Conservation (phyloP, 2,888 invertebrate genomes). For the Lordiphosa fenestrarum region DNA sequence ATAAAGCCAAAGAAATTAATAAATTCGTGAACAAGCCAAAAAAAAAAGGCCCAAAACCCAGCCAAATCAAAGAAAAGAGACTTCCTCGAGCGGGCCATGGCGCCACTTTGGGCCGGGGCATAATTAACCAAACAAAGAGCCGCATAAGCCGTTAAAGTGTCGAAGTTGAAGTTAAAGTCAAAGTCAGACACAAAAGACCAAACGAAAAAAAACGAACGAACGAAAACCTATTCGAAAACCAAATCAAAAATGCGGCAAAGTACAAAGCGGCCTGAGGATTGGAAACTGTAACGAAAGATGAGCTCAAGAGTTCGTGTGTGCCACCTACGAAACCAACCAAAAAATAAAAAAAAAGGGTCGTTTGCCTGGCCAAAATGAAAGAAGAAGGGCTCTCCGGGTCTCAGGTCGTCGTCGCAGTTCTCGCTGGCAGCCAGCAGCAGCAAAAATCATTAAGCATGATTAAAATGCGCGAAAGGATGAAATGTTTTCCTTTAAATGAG, state of each 20-base stretch:
- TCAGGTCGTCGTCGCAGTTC: neutral
- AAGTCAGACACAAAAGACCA: constrained; percentile 27
- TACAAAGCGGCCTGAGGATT: constrained; percentile 58
- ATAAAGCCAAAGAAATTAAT: constrained; percentile 60
- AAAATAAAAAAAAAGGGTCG: constrained; percentile 23
- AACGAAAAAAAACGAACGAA: constrained; percentile 7
- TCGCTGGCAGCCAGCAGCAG: constrained; percentile 11
- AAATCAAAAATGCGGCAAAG: constrained; percentile 69
- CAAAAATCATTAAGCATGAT: constrained; percentile 61
- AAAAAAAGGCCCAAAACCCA: neutral
- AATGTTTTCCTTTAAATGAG: constrained; percentile 45
- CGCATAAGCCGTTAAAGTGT: constrained; percentile 66
- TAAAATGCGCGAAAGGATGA: constrained; percentile 65
- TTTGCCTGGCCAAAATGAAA: constrained; percentile 14
- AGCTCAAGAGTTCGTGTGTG: constrained; percentile 21
- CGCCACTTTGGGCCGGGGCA: constrained; percentile 52
- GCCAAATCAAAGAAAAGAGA: constrained; percentile 14
- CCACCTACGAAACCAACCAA: constrained; percentile 54
- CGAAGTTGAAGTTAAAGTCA: constrained; percentile 44
- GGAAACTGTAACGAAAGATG: constrained; percentile 66
- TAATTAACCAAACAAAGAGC: constrained; percentile 70
- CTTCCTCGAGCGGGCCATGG: constrained; percentile 10
- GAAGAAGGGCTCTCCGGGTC: constrained; percentile 11
- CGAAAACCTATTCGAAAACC: constrained; percentile 54
- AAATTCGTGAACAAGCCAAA: constrained; percentile 44